phyloP scores from a whole-genome alignment of 2,113 vertebrate species.

The Rousettus leschenaultii region DNA sequence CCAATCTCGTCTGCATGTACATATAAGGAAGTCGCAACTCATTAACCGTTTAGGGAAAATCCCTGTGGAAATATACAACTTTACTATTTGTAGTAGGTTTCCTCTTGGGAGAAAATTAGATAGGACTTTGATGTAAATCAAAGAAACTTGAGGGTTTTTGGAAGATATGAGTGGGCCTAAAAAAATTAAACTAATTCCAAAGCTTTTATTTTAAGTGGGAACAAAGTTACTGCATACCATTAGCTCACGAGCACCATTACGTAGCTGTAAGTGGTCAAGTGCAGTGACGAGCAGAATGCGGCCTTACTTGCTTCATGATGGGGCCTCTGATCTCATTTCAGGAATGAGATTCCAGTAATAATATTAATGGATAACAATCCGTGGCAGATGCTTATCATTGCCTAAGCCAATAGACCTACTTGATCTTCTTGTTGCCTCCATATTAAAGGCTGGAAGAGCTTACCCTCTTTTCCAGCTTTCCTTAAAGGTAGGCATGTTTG shows the following conservation, averaged over 20 bases:
- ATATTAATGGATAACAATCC: background rate
- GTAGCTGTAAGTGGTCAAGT: background rate
- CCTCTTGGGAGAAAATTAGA: slow-evolving; percentile 69
- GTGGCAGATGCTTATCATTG: background rate
- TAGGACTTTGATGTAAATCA: slow-evolving; percentile 59
- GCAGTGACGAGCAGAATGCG: background rate
- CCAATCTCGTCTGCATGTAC: slow-evolving; percentile 66
- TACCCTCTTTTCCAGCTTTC: background rate
- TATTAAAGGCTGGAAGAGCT: background rate
- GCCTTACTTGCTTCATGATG: background rate
- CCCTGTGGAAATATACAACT: slow-evolving; percentile 72
- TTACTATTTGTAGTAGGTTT: slow-evolving; percentile 67
- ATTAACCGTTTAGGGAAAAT: slow-evolving; percentile 80
- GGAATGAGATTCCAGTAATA: background rate
- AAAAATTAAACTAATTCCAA: background rate
- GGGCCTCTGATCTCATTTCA: background rate
- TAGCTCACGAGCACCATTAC: background rate
- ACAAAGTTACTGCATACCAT: background rate
- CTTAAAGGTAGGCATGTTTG: background rate
- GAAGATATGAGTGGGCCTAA: background rate
- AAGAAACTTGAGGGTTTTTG: slow-evolving; percentile 53
- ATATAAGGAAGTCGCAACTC: slow-evolving; percentile 80
- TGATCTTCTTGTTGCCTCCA: background rate
- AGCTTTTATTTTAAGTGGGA: slow-evolving; percentile 30
- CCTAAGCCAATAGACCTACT: background rate